A percentile compares a stretch with the other conserved stretches of the same genome.
These are phyloP conservation scores for Tipula helvola DNA, from an alignment of 2,888 invertebrate genomes.

Conservation along the genomic window DNA sequence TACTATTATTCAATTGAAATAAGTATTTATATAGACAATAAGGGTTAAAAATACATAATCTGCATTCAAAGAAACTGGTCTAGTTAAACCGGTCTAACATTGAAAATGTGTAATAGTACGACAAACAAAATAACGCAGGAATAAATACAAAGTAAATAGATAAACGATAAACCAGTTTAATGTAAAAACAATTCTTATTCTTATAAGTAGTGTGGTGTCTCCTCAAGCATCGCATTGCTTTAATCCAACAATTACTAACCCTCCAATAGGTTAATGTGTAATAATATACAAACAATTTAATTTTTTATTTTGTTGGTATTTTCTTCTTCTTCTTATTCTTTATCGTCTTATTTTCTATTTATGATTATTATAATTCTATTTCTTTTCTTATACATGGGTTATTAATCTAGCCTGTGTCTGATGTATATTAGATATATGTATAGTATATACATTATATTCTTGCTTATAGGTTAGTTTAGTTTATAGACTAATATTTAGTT, in stretches of 20 bases:
- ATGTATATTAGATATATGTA: neutral
- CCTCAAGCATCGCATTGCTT: neutral
- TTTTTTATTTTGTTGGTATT: neutral
- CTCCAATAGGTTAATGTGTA: neutral
- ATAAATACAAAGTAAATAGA: neutral
- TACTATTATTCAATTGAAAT: too few relatives aligned
- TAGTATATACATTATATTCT: neutral
- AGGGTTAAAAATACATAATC: neutral
- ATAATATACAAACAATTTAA: neutral
- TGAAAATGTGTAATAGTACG: neutral
- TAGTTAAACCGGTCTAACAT: neutral
- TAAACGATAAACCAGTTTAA: neutral
- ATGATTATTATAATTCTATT: constrained; percentile 4
- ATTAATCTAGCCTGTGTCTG: neutral
- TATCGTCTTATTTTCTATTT: neutral
- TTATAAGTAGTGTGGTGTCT: neutral
- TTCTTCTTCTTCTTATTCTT: neutral
- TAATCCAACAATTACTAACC: neutral
- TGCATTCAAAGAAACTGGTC: neutral
- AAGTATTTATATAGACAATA: neutral
- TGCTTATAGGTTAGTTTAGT: neutral
- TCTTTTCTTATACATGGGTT: neutral
- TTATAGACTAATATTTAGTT: neutral
- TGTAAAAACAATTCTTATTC: neutral
- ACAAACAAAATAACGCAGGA: neutral